These are phyloP conservation scores for Drosophila barbarae DNA, from an alignment of 2,888 invertebrate genomes.

Conservation along the genomic window DNA sequence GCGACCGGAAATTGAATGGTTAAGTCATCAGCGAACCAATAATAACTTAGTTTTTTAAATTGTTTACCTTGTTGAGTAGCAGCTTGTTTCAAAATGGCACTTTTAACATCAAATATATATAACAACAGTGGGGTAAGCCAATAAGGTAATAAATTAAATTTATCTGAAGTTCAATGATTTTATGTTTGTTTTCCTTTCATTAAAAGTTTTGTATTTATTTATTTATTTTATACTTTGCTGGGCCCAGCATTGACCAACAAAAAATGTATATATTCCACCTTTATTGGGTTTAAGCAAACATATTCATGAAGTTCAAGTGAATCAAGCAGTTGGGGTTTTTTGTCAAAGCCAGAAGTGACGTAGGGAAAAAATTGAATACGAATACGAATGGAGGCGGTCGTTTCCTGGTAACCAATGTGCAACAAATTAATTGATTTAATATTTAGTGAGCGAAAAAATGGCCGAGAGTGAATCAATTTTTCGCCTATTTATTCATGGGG, in stretches of 20 bases:
- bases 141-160: slow-evolving; percentile 13
- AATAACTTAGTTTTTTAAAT: slow-evolving; percentile 10
- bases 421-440: slow-evolving; percentile 46
- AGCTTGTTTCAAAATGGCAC: slow-evolving; percentile 9
- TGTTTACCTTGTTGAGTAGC: slow-evolving; percentile 15
- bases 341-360: slow-evolving; percentile 31
- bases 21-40: slow-evolving; percentile 15
- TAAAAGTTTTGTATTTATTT: slow-evolving; percentile 62
- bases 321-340: slow-evolving; percentile 26
- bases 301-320: slow-evolving; percentile 22
- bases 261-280: slow-evolving; percentile 1
- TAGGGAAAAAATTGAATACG: slow-evolving; percentile 8
- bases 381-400: slow-evolving; percentile 8
- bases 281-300: slow-evolving; percentile 29
- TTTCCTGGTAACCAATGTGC: slow-evolving; percentile 41
- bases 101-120: slow-evolving; percentile 10
- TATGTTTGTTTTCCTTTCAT: slow-evolving; percentile 58
- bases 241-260: slow-evolving; percentile 23
- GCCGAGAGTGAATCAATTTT: slow-evolving; percentile 20
- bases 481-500: slow-evolving; percentile 21
- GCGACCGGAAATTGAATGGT: slow-evolving; percentile 36
- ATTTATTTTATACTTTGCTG: slow-evolving; percentile 26
- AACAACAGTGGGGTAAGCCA: slow-evolving; percentile 10
- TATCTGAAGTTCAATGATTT: slow-evolving; percentile 13
- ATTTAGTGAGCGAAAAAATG: slow-evolving; percentile 16